A percentile compares a stretch with the other conserved stretches of the same genome.
Evolutionary conservation across 2,797 vertebrate species (phyloP).

Genomic region (Muscicapa comitata): DNA sequence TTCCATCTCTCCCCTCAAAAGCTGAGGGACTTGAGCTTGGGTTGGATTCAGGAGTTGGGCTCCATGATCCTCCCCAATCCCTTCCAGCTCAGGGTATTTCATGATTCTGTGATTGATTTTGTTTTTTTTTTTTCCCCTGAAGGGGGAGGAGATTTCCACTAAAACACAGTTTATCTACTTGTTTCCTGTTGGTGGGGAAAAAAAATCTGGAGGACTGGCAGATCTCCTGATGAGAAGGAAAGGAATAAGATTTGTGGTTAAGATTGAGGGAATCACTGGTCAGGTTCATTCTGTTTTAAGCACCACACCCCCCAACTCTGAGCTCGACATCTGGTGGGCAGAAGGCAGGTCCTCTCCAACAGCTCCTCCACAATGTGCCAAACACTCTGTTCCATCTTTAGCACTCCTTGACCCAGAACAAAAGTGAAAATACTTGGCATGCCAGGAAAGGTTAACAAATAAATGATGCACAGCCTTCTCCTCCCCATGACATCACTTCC

Average conservation of each 20-base stretch:
- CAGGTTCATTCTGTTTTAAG: background rate
- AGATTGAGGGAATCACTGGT: background rate
- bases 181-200: background rate
- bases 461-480: background rate
- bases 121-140: background rate
- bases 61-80: background rate
- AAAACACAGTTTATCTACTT: background rate
- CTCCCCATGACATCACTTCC: background rate
- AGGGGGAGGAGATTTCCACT: background rate
- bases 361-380: conserved; percentile 8
- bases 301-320: accelerated
- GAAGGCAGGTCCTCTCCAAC: conserved; percentile 46
- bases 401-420: conserved; percentile 41
- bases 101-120: accelerated
- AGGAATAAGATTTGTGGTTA: conserved; percentile 4
- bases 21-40: background rate
- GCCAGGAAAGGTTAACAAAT: conserved; percentile 17
- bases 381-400: conserved; percentile 34
- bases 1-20: background rate
- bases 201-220: background rate
- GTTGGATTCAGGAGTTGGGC: background rate
- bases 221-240: background rate
- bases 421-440: conserved; percentile 53
- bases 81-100: background rate
- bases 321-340: conserved; percentile 51